A percentile compares a stretch with the other conserved stretches of the same genome.
phyloP scores from a whole-genome alignment of 2,888 invertebrate species.

The Cataglyphis albicans region DNA sequence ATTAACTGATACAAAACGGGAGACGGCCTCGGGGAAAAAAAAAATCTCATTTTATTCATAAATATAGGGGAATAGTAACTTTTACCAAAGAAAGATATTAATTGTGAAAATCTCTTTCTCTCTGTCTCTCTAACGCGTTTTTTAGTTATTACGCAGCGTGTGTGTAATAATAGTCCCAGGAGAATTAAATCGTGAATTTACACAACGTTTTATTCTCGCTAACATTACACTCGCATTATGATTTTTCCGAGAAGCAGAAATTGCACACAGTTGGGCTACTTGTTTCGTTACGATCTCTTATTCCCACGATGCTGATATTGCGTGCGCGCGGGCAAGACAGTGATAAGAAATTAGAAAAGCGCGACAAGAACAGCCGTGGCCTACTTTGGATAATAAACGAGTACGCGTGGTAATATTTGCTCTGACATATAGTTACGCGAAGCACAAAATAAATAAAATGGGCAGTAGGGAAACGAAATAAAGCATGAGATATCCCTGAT shows the following conservation, averaged over 20 bases:
- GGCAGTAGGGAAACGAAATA: slow-evolving; percentile 30
- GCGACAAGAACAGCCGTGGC: slow-evolving; percentile 42
- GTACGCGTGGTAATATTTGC: slow-evolving; percentile 40
- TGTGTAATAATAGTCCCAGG: slow-evolving; percentile 46
- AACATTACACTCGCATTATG: neutral
- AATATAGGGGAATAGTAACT: neutral
- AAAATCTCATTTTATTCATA: slow-evolving; percentile 22
- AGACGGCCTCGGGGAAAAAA: neutral
- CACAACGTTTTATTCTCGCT: slow-evolving; percentile 12
- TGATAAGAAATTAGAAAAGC: slow-evolving; percentile 51
- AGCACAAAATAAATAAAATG: slow-evolving; percentile 46
- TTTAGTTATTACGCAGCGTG: neutral
- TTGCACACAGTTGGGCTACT: neutral
- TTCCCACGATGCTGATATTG: slow-evolving; percentile 35
- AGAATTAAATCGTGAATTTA: slow-evolving; percentile 55
- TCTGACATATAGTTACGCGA: slow-evolving; percentile 37
- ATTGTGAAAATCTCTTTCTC: neutral
- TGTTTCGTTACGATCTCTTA: slow-evolving; percentile 31
- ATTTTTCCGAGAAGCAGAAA: slow-evolving; percentile 22
- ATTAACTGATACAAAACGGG: slow-evolving; percentile 23
- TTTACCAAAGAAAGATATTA: neutral
- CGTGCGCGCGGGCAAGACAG: slow-evolving; percentile 16
- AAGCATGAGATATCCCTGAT: slow-evolving; percentile 47
- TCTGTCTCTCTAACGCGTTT: neutral
- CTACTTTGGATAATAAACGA: slow-evolving; percentile 46